A percentile compares a stretch with the other conserved stretches of the same genome.
phyloP scores from a whole-genome alignment of 2,113 vertebrate species.

The Hystrix cristata region DNA sequence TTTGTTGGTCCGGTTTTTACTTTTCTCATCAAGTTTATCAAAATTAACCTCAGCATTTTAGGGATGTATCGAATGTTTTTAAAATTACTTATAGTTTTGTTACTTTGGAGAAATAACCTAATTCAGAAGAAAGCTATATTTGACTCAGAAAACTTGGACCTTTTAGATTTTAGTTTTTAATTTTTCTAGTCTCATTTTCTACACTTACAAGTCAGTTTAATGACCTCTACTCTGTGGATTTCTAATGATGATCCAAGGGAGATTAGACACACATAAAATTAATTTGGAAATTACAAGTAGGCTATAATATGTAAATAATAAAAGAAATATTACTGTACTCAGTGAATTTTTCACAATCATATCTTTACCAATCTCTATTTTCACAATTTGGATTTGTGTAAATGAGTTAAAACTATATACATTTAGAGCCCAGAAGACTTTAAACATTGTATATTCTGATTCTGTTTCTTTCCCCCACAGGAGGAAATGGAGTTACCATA shows the following conservation, averaged over 20 bases:
- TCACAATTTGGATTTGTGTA: neutral
- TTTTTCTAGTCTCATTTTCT: neutral
- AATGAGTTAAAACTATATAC: neutral
- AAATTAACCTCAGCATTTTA: conserved; percentile 41
- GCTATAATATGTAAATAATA: neutral
- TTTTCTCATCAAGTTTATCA: neutral
- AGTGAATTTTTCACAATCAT: neutral
- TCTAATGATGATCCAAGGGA: neutral
- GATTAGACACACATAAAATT: neutral
- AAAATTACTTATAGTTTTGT: neutral
- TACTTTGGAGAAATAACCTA: neutral
- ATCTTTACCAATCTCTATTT: neutral
- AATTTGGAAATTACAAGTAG: neutral
- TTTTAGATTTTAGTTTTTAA: neutral
- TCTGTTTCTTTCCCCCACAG: neutral
- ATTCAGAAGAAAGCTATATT: neutral
- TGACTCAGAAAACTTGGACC: neutral
- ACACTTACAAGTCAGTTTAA: neutral
- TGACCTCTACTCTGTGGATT: neutral
- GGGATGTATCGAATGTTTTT: neutral
- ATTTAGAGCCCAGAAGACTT: neutral
- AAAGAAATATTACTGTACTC: neutral
- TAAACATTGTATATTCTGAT: neutral
- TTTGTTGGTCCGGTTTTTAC: neutral
- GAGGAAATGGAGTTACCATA: neutral